A percentile compares a stretch with the other conserved stretches of the same genome.
phyloP scores from a whole-genome alignment of 2,113 vertebrate genomes.

The Forbesichthys papilliferus region DNA sequence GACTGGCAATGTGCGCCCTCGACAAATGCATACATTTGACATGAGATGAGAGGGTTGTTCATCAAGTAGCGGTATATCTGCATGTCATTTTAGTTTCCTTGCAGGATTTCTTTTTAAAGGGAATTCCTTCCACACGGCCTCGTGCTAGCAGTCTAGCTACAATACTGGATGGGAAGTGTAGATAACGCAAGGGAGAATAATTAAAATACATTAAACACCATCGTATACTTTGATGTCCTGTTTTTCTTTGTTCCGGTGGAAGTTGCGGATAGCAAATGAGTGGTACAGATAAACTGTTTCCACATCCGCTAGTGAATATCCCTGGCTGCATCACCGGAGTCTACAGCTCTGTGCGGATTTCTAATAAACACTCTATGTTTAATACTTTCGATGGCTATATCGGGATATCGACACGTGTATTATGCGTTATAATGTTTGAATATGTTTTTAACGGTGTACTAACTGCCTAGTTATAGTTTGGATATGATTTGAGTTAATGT shows the following conservation, averaged over 20 bases:
- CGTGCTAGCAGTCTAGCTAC: neutral
- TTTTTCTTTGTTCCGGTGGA: slow-evolving; percentile 18
- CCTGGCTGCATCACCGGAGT: neutral
- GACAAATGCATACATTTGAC: no score
- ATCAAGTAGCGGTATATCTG: neutral
- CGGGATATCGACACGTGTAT: neutral
- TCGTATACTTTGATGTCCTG: neutral
- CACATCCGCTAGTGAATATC: slow-evolving; percentile 4
- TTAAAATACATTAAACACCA: neutral
- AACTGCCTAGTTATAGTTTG: neutral
- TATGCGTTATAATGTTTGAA: neutral
- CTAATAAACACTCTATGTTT: neutral
- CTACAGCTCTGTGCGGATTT: neutral
- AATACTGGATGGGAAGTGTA: neutral
- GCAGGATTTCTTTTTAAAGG: neutral
- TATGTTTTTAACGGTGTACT: neutral
- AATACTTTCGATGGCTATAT: neutral
- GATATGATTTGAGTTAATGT: neutral
- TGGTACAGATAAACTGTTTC: neutral
- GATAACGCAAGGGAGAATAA: neutral
- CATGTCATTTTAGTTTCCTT: neutral
- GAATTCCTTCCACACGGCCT: slow-evolving; percentile 3
- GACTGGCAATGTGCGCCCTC: no score
- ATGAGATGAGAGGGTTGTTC: no score
- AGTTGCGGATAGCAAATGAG: slow-evolving; percentile 5